Conservation (phyloP, 2,797 vertebrate species). For the Gastrophryne carolinensis region DNA sequence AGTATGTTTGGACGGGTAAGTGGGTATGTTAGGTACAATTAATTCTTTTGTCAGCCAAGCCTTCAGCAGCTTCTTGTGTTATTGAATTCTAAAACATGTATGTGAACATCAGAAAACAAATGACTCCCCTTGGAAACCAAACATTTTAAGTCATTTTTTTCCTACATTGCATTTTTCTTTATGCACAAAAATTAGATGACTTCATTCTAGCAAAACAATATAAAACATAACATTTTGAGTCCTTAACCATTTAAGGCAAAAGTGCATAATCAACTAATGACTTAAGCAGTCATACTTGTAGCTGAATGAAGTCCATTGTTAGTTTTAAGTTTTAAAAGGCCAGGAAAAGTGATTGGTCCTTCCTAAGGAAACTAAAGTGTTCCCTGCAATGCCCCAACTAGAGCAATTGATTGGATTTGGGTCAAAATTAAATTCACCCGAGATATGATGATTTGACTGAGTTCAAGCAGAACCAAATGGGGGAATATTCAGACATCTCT, state of each 20-base stretch:
- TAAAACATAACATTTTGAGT: slow-evolving; percentile 16
- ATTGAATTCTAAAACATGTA: slow-evolving; percentile 46
- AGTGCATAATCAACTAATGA: slow-evolving; percentile 25
- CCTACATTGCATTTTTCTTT: not conserved
- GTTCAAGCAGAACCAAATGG: too few species aligned
- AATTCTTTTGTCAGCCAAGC: slow-evolving; percentile 47
- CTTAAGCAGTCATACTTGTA: slow-evolving; percentile 14
- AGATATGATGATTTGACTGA: too few species aligned
- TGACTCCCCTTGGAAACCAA: slow-evolving; percentile 18
- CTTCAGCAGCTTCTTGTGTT: slow-evolving; percentile 42
- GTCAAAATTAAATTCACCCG: too few species aligned
- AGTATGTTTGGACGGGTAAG: slow-evolving; percentile 46
- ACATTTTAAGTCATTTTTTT: slow-evolving; percentile 11
- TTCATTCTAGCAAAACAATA: slow-evolving; percentile 1
- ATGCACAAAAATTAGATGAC: slow-evolving; percentile 8
- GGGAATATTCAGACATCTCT: too few species aligned
- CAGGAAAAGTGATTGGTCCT: too few species aligned
- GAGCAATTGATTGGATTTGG: too few species aligned
- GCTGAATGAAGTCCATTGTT: too few species aligned
- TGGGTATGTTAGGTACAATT: slow-evolving; percentile 50
- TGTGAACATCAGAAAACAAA: slow-evolving; percentile 32
- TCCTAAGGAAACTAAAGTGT: too few species aligned
- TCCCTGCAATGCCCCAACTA: too few species aligned
- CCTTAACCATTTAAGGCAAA: slow-evolving; percentile 23
- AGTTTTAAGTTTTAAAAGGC: too few species aligned